Base-by-base conservation (phyloP, 2,888 invertebrate genomes). In the Chironomus tentans region DNA sequence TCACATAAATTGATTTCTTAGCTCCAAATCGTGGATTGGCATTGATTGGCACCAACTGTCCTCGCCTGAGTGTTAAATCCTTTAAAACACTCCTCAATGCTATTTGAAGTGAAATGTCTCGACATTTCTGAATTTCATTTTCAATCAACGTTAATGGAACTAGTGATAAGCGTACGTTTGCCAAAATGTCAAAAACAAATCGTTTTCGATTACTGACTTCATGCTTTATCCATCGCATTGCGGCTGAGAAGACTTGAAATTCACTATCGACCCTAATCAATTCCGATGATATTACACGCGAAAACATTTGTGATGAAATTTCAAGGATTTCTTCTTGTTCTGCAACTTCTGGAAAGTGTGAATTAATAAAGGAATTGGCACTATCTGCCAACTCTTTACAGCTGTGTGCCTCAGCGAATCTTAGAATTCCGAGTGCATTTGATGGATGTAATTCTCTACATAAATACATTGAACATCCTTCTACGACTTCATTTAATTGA, bases 391-490 rank as follows among this genome's bases (percentile, higher is more conserved):
- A 86, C 80, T 91, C 90, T 80, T 87, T 86, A 83, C 93, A 93
- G 82, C 92, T 92, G 85, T 95, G 94, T 76, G 91, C 91, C 83
- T 95, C 94, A 77, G 95, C 94, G 88, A 96, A 95, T 83, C 94
- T 91, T 82, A 92, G 91, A 84, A 93, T 93, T 81, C 96, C 96
- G 81, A 97, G 87, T 77, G 93, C 93, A 86, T 97, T 97, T 50
- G 92, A 89, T 70, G 91, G 89, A 84, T 95, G 92, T 77, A 97
- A 85, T 85, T 95, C 94, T 79, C 91, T 89, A 79, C 91, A 91
- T 75, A 97, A 86, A 83, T 92, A 96, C 81, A 92, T 90, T 77
- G 93, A 92, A 82, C 96, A 96, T 6, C 92, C 91, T 75, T 89
- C 87, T 15, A 96, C 92, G 61, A 92, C 89, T 83, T 95, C 95